A percentile compares a stretch with the other conserved stretches of the same genome.
phyloP scores from a whole-genome alignment of 2,888 invertebrate species.

The Frankliniella intonsa region DNA sequence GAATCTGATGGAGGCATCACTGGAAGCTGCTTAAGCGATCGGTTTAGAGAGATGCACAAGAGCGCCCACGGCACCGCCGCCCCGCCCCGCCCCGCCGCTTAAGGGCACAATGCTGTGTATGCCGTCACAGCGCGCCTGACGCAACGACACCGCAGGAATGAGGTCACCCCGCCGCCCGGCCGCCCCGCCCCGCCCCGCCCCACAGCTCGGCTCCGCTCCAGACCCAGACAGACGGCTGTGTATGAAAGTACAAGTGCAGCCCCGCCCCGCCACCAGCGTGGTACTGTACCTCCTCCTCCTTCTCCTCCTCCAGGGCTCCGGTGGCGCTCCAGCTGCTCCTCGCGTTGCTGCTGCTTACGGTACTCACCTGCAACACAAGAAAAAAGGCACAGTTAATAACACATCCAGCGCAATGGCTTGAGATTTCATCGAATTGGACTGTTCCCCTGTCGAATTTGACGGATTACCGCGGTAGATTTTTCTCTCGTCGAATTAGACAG shows the following conservation, averaged over 20 bases:
- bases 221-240: neutral
- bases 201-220: too few species aligned
- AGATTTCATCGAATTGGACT: too few species aligned
- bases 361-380: slow-evolving; percentile 13
- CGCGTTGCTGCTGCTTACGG: neutral
- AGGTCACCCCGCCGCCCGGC: neutral
- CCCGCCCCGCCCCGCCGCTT: too few species aligned
- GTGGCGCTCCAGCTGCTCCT: neutral
- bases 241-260: neutral
- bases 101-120: neutral
- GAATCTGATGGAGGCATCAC: too few species aligned
- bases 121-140: neutral
- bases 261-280: neutral
- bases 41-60: too few species aligned
- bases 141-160: neutral
- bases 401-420: too few species aligned
- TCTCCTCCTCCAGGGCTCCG: neutral
- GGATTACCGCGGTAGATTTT: too few species aligned
- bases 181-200: neutral
- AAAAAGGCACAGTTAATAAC: neutral
- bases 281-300: neutral
- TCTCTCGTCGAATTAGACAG: too few species aligned
- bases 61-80: too few species aligned
- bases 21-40: too few species aligned
- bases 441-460: too few species aligned